Evolutionary conservation across 2,797 vertebrate species (phyloP).

Genomic region (Pseudomugil tenellus): DNA sequence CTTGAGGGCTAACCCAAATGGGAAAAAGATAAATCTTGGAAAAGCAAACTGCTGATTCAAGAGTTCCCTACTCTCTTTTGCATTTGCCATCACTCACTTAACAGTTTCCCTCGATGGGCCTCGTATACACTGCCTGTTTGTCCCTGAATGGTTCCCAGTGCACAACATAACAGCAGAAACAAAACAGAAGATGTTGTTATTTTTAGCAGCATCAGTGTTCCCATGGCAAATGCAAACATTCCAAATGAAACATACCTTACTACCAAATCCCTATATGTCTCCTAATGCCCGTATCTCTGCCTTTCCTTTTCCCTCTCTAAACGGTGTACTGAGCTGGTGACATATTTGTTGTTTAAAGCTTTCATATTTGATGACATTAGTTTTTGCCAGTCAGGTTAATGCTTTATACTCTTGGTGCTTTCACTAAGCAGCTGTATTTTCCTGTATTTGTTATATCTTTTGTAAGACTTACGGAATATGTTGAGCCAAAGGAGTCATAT

Average conservation of each 20-base stretch:
- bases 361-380: not conserved
- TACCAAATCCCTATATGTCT: not conserved
- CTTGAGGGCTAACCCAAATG: slow-evolving; percentile 13
- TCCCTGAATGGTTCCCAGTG: slow-evolving; percentile 24
- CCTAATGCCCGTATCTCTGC: not conserved
- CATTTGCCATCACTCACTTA: slow-evolving; percentile 46
- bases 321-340: not conserved
- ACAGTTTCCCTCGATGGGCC: slow-evolving; percentile 19
- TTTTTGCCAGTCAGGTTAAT: not conserved
- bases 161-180: not conserved
- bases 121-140: slow-evolving; percentile 6
- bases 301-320: not conserved
- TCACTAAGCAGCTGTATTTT: not conserved
- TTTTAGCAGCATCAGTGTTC: not conserved
- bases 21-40: slow-evolving; percentile 16
- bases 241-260: not conserved
- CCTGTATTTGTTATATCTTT: not conserved
- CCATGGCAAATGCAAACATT: not conserved
- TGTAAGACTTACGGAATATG: not conserved
- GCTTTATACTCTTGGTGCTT: not conserved
- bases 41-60: slow-evolving; percentile 38
- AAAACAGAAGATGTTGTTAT: not conserved
- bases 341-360: not conserved
- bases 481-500: not conserved
- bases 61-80: slow-evolving; percentile 23